phyloP scores from a whole-genome alignment of 2,113 vertebrate species.

The Promerops cafer region DNA sequence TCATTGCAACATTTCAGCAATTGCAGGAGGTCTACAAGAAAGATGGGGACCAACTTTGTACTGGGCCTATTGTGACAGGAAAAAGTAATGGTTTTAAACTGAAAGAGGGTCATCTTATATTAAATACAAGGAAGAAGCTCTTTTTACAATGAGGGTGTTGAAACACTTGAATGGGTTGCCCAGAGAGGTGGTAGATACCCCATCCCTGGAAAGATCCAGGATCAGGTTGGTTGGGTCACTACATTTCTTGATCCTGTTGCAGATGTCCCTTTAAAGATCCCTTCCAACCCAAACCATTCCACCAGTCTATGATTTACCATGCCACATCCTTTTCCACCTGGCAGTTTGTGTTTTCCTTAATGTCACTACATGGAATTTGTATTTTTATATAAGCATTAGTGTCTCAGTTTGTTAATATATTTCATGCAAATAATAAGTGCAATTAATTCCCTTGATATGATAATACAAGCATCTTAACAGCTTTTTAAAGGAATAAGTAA shows the following conservation, averaged over 20 bases:
- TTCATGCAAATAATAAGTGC: not conserved
- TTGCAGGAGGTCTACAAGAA: not conserved
- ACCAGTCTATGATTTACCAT: not conserved
- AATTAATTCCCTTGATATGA: not conserved
- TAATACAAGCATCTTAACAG: not conserved
- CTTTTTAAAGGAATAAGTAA: not conserved
- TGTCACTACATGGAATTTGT: not conserved
- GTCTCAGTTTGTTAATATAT: not conserved
- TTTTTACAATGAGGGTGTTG: not conserved
- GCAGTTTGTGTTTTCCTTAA: not conserved
- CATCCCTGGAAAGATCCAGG: not conserved
- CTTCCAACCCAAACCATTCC: not conserved
- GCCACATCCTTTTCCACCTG: not conserved
- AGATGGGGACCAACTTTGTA: not conserved
- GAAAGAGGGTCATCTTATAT: not conserved
- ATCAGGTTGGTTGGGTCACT: not conserved
- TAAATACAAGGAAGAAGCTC: not conserved
- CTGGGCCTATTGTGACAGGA: not conserved
- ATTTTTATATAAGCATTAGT: not conserved
- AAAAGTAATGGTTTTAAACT: not conserved
- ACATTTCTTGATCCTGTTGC: not conserved
- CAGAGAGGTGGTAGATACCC: not conserved
- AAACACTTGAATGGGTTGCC: not conserved
- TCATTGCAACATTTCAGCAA: not conserved
- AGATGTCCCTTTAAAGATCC: not conserved